phyloP scores from a whole-genome alignment of 2,113 vertebrate species.

The Myrmecobius fasciatus region DNA sequence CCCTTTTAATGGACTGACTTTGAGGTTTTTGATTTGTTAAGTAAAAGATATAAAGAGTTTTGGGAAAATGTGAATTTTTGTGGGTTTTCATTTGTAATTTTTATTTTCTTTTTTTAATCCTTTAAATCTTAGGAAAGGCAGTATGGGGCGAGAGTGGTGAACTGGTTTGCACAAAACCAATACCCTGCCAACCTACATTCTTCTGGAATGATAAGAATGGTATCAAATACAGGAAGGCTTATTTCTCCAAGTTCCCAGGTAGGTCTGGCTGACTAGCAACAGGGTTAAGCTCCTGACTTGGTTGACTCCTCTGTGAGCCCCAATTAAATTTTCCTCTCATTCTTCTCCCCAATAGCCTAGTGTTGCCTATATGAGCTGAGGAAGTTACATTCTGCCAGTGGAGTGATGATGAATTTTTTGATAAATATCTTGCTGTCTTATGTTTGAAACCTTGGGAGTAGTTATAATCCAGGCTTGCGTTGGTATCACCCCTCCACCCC shows the following conservation, averaged over 20 bases:
- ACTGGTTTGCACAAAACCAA: slow-evolving; percentile 94
- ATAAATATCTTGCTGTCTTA: neutral
- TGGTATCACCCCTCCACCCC: neutral
- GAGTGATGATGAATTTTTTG: rapidly evolving
- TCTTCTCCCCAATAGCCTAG: neutral
- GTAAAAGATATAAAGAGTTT: neutral
- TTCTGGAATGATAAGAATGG: slow-evolving; percentile 98
- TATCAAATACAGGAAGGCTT: slow-evolving; percentile 95
- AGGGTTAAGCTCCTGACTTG: neutral
- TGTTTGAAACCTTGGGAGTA: neutral
- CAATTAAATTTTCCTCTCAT: rapidly evolving
- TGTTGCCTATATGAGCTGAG: neutral
- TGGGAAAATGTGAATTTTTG: neutral
- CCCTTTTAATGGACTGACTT: neutral
- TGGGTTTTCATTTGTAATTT: neutral
- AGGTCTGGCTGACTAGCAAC: neutral
- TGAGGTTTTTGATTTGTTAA: neutral
- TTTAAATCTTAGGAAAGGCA: slow-evolving; percentile 86
- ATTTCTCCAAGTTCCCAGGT: slow-evolving; percentile 96
- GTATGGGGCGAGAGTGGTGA: slow-evolving; percentile 97
- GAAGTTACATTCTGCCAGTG: neutral
- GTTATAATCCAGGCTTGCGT: neutral
- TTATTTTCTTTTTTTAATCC: rapidly evolving
- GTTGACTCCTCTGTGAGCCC: neutral
- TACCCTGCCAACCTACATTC: slow-evolving; percentile 96